Base-by-base conservation (phyloP, 2,797 vertebrate genomes). In the Spheniscus humboldti region DNA sequence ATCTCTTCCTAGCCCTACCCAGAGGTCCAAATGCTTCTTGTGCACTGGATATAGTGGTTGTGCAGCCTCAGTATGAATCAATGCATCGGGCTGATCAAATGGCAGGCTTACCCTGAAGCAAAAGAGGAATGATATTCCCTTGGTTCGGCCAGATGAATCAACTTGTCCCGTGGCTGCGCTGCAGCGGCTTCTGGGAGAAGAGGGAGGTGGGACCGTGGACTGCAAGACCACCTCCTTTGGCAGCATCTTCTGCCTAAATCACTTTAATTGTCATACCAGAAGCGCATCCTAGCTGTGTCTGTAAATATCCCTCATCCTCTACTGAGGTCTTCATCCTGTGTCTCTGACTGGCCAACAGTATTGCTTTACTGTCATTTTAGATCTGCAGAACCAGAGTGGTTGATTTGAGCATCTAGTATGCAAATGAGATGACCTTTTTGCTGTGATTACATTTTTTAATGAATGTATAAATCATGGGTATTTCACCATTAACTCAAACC, bases 351-450 rank as follows among this genome's bases (percentile, higher is more conserved):
- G 18, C 63, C n/a, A 71, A 7, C 48, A 35, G 7, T 76, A 43
- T 62, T 91, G 41, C 72, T 97, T 78, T 91, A 57, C 74, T 94
- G 72, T 87, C 72, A 15, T 56, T 87, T 88, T 33, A 92, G 55
- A 92, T 84, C 55, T 66, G 30, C 31, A 64, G 72, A 82, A 43
- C 31, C 8, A 18, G 33, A 33, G 39, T 43, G 47, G 41, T 52
- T 95, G 77, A 91, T 91, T 63, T 71, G 72, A 85, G 23, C 64
- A 86, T 86, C 62, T 71, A 52, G 27, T 92, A 94, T 96, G 90
- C 66, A 96, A 88, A 95, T 66, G 13, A 82, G 53, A 66, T 90
- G 81, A 96, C 95, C 95, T 97, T 96, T 96, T 88, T 30, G 4
- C 35, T 86, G 55, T 92, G 88, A 94, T 96, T 96, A n/a, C 45